Conservation (phyloP, 1,140 invertebrate genomes). For the Sminthurinus signatus region DNA sequence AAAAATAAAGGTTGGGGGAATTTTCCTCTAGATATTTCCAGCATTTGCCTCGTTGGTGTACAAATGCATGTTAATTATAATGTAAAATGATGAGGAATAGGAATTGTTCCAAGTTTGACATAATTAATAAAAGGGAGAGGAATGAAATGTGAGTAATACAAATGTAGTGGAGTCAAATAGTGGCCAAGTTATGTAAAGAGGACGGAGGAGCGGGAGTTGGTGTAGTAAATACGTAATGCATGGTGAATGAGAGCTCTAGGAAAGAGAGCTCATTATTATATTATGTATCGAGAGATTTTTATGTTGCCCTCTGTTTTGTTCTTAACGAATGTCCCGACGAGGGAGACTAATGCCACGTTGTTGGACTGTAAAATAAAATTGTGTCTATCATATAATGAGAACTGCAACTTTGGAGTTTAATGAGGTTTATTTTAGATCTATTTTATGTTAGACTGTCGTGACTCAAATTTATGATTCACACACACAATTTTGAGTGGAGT, state of each 20-base stretch:
- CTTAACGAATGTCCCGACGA: constrained; percentile 6
- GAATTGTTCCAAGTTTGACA: no score
- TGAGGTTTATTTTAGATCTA: constrained; percentile 15
- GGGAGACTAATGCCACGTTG: constrained; percentile 7
- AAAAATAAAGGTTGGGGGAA: no score
- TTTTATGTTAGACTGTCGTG: constrained; percentile 13
- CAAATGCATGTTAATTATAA: no score
- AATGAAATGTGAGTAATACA: no score
- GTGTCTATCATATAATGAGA: background rate
- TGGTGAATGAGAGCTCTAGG: background rate
- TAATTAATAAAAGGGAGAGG: no score
- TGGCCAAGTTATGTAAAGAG: no score
- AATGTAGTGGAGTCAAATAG: no score
- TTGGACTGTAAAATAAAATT: constrained; percentile 14
- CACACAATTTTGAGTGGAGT: constrained; percentile 11
- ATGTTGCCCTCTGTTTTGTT: constrained; percentile 3
- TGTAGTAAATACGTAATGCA: background rate
- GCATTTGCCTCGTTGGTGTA: no score
- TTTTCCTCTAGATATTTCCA: no score
- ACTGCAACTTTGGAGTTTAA: constrained; percentile 6
- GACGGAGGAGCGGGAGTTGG: no score
- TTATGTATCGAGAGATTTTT: constrained; percentile 6
- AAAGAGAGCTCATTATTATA: constrained; percentile 5
- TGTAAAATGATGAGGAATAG: no score
- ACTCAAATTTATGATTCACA: constrained; percentile 14